A percentile compares a stretch with the other conserved stretches of the same genome.
Conservation (phyloP, 2,888 invertebrate genomes). For the Plagodis dolabraria region DNA sequence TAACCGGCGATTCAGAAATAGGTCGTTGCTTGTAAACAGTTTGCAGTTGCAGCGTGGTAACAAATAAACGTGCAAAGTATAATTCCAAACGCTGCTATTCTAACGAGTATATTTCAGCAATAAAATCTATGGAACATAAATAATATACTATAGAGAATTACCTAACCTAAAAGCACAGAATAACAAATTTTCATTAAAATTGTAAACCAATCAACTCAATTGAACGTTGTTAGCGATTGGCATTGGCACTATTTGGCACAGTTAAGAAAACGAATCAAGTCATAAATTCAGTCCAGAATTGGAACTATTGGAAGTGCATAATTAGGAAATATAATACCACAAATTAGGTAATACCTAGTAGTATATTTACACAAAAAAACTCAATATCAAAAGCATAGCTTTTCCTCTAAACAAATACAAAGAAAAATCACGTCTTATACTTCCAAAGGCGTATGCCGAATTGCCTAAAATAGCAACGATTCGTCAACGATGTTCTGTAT, state of each 20-base stretch:
- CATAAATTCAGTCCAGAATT: conserved; percentile 23
- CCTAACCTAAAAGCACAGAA: conserved; percentile 7
- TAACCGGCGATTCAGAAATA: conserved; percentile 30
- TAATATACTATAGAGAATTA: background rate
- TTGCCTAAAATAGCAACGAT: no score
- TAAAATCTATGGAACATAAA: background rate
- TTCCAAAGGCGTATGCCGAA: no score
- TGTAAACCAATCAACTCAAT: conserved; percentile 28
- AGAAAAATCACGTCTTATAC: no score
- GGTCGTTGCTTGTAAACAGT: conserved; percentile 40
- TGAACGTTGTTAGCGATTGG: conserved; percentile 21
- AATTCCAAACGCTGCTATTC: background rate
- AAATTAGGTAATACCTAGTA: no score
- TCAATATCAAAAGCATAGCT: no score
- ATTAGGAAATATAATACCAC: no score
- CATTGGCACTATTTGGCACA: conserved; percentile 28
- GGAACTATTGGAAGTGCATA: background rate
- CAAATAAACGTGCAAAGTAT: background rate
- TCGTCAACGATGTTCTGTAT: no score
- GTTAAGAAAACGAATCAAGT: conserved; percentile 26
- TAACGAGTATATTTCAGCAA: background rate
- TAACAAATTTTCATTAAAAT: conserved; percentile 26
- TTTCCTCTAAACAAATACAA: no score
- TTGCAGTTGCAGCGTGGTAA: conserved; percentile 5
- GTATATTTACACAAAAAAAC: no score